phyloP scores from a whole-genome alignment of 2,797 vertebrate genomes.

The Lagorchestes hirsutus region DNA sequence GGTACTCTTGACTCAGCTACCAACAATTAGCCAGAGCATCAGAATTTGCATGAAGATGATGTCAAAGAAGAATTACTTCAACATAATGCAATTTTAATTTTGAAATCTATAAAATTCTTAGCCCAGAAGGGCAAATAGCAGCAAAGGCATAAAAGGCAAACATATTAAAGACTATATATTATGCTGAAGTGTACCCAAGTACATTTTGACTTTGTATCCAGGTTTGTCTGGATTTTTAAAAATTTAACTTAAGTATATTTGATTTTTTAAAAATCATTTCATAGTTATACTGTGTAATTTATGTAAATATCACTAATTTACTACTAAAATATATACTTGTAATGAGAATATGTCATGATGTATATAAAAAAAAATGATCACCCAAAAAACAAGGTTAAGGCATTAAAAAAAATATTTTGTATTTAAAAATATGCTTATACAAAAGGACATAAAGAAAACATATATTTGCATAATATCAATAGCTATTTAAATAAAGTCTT shows the following conservation, averaged over 20 bases:
- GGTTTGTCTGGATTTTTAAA: background rate
- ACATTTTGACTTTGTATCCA: background rate
- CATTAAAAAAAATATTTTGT: background rate
- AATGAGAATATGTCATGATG: background rate
- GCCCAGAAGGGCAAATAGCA: background rate
- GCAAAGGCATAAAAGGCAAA: background rate
- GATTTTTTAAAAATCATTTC: background rate
- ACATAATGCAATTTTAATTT: background rate
- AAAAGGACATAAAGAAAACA: background rate
- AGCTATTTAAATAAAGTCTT: background rate
- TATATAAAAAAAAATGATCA: background rate
- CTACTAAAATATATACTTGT: background rate
- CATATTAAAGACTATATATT: background rate
- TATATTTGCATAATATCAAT: background rate
- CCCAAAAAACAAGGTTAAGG: background rate
- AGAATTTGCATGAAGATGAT: background rate
- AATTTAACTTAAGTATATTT: background rate
- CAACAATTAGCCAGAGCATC: background rate
- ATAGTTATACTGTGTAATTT: background rate
- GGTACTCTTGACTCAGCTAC: background rate
- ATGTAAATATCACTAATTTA: background rate
- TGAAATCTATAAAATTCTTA: background rate
- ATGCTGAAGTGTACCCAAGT: background rate
- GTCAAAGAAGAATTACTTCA: background rate
- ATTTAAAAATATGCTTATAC: background rate